Base-by-base conservation (phyloP, 2,113 vertebrate species). In the Strigops habroptila region DNA sequence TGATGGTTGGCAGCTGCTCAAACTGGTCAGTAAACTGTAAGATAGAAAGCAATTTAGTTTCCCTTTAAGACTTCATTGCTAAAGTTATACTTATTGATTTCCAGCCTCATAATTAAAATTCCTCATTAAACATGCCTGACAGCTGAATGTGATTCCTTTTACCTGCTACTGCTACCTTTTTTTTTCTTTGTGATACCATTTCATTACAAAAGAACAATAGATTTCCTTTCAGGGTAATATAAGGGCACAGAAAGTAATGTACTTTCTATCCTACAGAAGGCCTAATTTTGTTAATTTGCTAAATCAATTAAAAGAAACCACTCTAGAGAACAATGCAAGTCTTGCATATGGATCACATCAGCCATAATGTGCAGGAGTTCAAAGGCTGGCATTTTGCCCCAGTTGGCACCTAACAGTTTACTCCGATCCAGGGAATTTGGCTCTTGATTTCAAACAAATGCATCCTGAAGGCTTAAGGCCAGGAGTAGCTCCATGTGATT, bases 381-480 rank as follows among this genome's bases (percentile, higher is more conserved):
- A 97, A 97, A 97, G 96, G 91, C 97, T 98, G 97, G 98, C 98
- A 97, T 89, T 53, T 96, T 24, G 97, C 97, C 98, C 93, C 93
- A n/a, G 71, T 97, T 98, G 98, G 98, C 97, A 98, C 93, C 96
- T 95, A 85, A 78, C 39, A 77, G 89, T 96, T 97, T 97, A 95
- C 64, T 80, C 94, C 35, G 96, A 97, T 98, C 97, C 97, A 98
- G 97, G 96, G 97, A 98, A 97, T 98, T 98, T 98, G 98, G 97
- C 96, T 97, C 96, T 94, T 97, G 97, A 98, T 98, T 98, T 97
- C 97, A 98, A 98, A 98, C 97, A 98, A 98, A 98, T 98, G 96
- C 97, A 97, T 98, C 97, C 97, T 98, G 97, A 97, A 97, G 97
- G 97, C 97, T 96, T 93, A 97, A 95, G 88, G 97, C 97, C 98